Conservation (phyloP, 2,888 invertebrate species). For the Smittia sp. region DNA sequence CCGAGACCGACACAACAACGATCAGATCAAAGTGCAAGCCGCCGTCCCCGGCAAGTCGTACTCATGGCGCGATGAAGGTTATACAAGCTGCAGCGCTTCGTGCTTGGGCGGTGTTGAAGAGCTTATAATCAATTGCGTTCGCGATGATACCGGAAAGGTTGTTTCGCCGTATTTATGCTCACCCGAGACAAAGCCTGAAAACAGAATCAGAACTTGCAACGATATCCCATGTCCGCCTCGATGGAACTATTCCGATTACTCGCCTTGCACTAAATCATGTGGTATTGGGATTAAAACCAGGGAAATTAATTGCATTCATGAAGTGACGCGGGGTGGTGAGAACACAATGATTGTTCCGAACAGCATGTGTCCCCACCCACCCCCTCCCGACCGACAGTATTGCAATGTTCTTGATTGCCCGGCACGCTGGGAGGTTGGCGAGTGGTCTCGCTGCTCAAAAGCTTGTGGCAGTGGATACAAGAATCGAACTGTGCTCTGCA, state of each 20-base stretch:
- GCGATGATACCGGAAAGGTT: slow-evolving; percentile 81
- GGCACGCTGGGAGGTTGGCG: slow-evolving; percentile 80
- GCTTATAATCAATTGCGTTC: slow-evolving; percentile 81
- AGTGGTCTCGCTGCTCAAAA: slow-evolving; percentile 90
- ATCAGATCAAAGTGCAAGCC: slow-evolving; percentile 64
- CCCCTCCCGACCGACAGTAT: slow-evolving; percentile 82
- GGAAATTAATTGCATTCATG: slow-evolving; percentile 83
- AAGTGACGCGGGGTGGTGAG: slow-evolving; percentile 80
- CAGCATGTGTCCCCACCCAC: slow-evolving; percentile 67
- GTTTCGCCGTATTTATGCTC: slow-evolving; percentile 86
- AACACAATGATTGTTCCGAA: slow-evolving; percentile 72
- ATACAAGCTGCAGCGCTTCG: slow-evolving; percentile 89
- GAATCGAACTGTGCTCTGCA: slow-evolving; percentile 78
- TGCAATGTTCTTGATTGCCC: slow-evolving; percentile 94
- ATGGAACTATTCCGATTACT: slow-evolving; percentile 89
- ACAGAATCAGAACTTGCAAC: slow-evolving; percentile 85
- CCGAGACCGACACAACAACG: slow-evolving; percentile 45
- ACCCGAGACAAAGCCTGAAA: slow-evolving; percentile 82
- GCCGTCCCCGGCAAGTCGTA: slow-evolving; percentile 77
- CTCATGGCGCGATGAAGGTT: slow-evolving; percentile 86
- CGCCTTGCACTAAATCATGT: slow-evolving; percentile 87
- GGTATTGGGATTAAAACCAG: slow-evolving; percentile 91
- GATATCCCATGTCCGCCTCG: slow-evolving; percentile 93
- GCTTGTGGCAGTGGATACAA: slow-evolving; percentile 92
- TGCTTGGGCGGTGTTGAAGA: slow-evolving; percentile 89